Percentiles rank a stretch among this genome's conserved stretches.
phyloP scores from a whole-genome alignment of 2,888 invertebrate species.

The Philereme transversata region DNA sequence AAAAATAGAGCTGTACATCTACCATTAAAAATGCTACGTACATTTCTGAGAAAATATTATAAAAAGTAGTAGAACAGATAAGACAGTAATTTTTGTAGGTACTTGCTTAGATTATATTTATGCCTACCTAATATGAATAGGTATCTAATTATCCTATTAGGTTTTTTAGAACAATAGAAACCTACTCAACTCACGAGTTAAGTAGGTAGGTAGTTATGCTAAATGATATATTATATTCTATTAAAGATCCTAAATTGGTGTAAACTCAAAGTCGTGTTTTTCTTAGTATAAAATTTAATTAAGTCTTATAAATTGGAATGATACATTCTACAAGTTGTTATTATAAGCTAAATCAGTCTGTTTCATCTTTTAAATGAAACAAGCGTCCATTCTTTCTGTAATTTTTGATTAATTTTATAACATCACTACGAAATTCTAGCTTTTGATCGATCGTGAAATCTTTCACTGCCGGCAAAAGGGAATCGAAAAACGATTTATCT shows the following conservation, averaged over 20 bases:
- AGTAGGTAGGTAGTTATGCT: too few relatives aligned
- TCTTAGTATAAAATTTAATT: conserved; percentile 20
- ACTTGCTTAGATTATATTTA: too few relatives aligned
- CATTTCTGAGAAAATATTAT: too few relatives aligned
- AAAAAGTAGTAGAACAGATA: too few relatives aligned
- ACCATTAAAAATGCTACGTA: too few relatives aligned
- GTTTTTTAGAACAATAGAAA: too few relatives aligned
- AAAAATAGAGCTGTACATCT: not conserved
- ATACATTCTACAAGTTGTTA: conserved; percentile 29
- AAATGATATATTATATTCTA: too few relatives aligned
- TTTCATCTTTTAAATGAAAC: conserved; percentile 8
- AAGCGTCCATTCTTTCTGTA: conserved; percentile 48
- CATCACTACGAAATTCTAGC: conserved; percentile 65
- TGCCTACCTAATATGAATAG: too few relatives aligned
- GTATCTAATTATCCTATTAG: too few relatives aligned
- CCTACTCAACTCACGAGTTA: too few relatives aligned
- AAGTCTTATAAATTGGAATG: conserved; percentile 38
- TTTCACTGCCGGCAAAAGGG: conserved; percentile 66
- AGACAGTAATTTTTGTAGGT: too few relatives aligned
- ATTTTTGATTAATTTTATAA: conserved; percentile 59
- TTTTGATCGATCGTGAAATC: conserved; percentile 69
- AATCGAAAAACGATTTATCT: conserved; percentile 71
- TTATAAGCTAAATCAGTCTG: conserved; percentile 32
- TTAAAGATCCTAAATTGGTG: too few relatives aligned
- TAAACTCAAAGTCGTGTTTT: not conserved